Percentiles rank a stretch among this genome's conserved stretches.
phyloP scores from a whole-genome alignment of 2,797 vertebrate species.

The Hypotaenidia philippensis region DNA sequence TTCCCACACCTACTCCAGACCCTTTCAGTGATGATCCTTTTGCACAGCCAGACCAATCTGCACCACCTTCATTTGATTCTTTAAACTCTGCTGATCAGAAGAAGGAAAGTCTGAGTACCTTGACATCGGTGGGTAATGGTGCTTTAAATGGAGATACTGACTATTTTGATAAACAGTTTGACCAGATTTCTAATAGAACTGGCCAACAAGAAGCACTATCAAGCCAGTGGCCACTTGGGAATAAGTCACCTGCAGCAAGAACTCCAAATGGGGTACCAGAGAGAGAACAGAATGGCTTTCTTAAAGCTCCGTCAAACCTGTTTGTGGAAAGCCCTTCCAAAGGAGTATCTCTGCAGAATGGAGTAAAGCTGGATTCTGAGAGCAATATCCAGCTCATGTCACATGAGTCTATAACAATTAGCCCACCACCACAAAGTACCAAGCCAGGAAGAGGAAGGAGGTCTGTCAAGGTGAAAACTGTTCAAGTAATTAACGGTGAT shows the following conservation, averaged over 20 bases:
- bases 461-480: slow-evolving; percentile 91
- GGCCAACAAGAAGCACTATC: slow-evolving; percentile 85
- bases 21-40: slow-evolving; percentile 95
- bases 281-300: slow-evolving; percentile 82
- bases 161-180: slow-evolving; percentile 86
- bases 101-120: slow-evolving; percentile 72
- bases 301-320: slow-evolving; percentile 80
- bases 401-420: slow-evolving; percentile 92
- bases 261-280: slow-evolving; percentile 81
- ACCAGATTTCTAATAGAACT: slow-evolving; percentile 88
- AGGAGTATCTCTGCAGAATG: slow-evolving; percentile 80
- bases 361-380: slow-evolving; percentile 80
- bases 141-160: slow-evolving; percentile 81
- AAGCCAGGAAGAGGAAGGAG: slow-evolving; percentile 93
- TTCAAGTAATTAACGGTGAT: slow-evolving; percentile 60
- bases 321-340: slow-evolving; percentile 84
- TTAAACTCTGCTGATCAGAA: slow-evolving; percentile 77
- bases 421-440: slow-evolving; percentile 92
- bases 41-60: slow-evolving; percentile 76
- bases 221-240: slow-evolving; percentile 88
- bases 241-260: slow-evolving; percentile 74
- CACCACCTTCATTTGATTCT: slow-evolving; percentile 77
- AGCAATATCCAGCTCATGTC: slow-evolving; percentile 74
- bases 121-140: slow-evolving; percentile 74
- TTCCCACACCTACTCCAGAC: slow-evolving; percentile 91